Base-by-base conservation (phyloP, 1,140 invertebrate genomes). In the Orchestia grillus region DNA sequence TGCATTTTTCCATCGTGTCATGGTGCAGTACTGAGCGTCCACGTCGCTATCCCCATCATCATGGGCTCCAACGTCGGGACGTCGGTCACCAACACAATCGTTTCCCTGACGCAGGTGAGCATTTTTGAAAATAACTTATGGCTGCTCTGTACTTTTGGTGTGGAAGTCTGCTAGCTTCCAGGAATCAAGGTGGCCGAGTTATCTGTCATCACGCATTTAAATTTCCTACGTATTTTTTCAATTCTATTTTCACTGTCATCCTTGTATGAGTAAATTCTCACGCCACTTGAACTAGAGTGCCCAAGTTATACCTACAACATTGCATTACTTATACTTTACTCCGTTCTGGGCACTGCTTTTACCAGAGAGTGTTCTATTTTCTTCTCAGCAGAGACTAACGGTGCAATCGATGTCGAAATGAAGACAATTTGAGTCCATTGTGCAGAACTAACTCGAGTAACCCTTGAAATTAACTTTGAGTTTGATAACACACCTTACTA, bases 1-100 rank as follows among this genome's bases (percentile, higher is more conserved):
- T 23, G 36, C 28, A 36, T 77, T 77, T 77, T 36, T 77, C 62
- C 36, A 36, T 77, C 62, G 47, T 77, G 36, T 23, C 36, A 23
- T 77, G 1, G 11, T 77, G 62, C 97, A 98, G 98, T 98, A 95
- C 96, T 98, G 53, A 96, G 97, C 0, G 98, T 98, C 0, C 96
- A 97, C 15, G 96, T 97, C 36, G 98, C 98, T 16, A 98, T 98
- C 57, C 98, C 98, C 0, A 98, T 98, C 96, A 97, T 98, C n/a
- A 98, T 98, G 98, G 98, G 98, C 0, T 97, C 98, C 53, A 98
- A 98, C 97, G 98, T 98, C 88, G 98, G 98, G 47, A 98, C 98
- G 0, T 98, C 98, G 0, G 97, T 98, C 8, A 98, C 98, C 95
- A 98, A 98, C 96, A 98, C 98, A 3, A 97, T 98, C 23, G 98